phyloP scores from a whole-genome alignment of 2,113 vertebrate species.

The Halichoerus grypus region DNA sequence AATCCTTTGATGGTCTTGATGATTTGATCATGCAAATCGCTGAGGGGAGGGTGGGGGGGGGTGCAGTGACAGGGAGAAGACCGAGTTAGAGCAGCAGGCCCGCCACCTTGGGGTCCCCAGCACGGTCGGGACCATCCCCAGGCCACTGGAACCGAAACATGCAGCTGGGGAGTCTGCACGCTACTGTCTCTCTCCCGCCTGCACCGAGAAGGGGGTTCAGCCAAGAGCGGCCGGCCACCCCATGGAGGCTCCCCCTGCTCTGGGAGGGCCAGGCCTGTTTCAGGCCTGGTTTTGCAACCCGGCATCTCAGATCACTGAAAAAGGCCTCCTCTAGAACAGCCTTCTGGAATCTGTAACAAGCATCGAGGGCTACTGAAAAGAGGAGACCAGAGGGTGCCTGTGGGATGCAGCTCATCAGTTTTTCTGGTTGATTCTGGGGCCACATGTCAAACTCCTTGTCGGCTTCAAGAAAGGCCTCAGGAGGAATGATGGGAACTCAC shows the following conservation, averaged over 20 bases:
- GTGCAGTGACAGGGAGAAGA: conserved; percentile 74
- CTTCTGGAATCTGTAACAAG: background rate
- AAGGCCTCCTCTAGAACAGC: background rate
- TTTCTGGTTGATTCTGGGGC: background rate
- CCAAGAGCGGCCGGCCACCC: fast-evolving
- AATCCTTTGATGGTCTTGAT: conserved; percentile 98
- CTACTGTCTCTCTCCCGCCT: background rate
- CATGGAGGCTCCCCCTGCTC: background rate
- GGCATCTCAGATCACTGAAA: background rate
- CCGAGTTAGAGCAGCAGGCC: conserved; percentile 67
- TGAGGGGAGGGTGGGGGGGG: conserved; percentile 83
- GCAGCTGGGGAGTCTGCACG: background rate
- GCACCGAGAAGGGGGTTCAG: background rate
- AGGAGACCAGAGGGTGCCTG: background rate
- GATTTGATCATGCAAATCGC: conserved; percentile 98
- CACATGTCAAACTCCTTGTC: background rate
- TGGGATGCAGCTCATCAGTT: background rate
- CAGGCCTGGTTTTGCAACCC: background rate
- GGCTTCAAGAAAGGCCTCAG: background rate
- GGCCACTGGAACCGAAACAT: conserved; percentile 65
- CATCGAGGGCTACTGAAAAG: background rate
- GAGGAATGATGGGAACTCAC: background rate
- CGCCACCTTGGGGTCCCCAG: conserved; percentile 52
- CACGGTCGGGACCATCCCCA: background rate
- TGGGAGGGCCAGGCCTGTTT: background rate